Percentiles rank a stretch among this genome's conserved stretches.
Conservation (phyloP, 2,888 invertebrate genomes). For the Norana najaformis region DNA sequence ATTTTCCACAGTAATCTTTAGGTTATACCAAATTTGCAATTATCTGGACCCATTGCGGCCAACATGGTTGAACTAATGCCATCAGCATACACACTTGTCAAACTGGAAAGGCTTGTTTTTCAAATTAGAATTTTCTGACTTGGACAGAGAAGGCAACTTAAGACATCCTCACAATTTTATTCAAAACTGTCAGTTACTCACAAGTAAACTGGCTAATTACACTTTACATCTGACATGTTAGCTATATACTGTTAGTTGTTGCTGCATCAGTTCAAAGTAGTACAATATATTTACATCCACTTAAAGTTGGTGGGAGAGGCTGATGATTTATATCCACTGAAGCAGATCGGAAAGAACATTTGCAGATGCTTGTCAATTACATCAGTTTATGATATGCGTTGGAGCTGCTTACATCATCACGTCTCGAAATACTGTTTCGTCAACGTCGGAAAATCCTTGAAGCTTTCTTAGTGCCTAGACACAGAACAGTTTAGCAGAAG, state of each 20-base stretch:
- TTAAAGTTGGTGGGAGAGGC: too few relatives aligned
- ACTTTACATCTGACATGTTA: too few relatives aligned
- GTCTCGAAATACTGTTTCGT: constrained; percentile 16
- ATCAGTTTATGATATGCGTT: not conserved
- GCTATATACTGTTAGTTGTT: too few relatives aligned
- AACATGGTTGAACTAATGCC: not conserved
- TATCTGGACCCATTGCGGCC: not conserved
- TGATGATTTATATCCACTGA: too few relatives aligned
- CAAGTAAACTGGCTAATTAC: too few relatives aligned
- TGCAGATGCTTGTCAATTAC: not conserved
- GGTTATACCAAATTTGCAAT: too few relatives aligned
- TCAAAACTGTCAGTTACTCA: too few relatives aligned
- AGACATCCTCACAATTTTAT: too few relatives aligned
- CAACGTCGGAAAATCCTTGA: not conserved
- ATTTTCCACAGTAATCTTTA: too few relatives aligned
- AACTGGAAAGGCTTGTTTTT: too few relatives aligned
- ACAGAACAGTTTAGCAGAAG: not conserved
- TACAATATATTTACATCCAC: not conserved
- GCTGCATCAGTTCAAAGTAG: not conserved
- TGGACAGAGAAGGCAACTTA: too few relatives aligned
- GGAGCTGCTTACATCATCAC: not conserved
- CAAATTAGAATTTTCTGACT: not conserved
- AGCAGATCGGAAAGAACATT: not conserved
- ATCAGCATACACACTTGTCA: not conserved
- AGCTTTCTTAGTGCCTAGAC: constrained; percentile 8